Percentiles rank a stretch among this genome's conserved stretches.
Evolutionary conservation across 2,113 vertebrate genomes (phyloP).

Genomic region (Ovis canadensis): DNA sequence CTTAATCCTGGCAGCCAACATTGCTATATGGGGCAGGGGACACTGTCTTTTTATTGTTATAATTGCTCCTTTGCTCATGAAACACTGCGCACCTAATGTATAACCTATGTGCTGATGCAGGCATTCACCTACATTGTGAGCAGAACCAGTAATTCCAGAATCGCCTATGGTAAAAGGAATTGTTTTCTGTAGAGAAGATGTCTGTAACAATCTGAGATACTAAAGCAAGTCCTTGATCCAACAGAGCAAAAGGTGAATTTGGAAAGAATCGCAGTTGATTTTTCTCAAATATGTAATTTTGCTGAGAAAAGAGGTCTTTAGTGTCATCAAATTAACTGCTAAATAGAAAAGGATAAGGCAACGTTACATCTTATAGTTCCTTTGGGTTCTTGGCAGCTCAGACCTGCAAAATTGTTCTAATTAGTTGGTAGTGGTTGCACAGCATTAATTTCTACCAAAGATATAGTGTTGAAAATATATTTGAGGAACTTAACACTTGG

Average conservation of each 20-base stretch:
- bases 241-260: neutral
- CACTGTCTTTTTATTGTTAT: neutral
- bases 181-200: neutral
- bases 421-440: neutral
- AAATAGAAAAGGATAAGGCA: neutral
- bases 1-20: neutral
- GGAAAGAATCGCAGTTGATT: neutral
- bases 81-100: neutral
- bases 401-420: neutral
- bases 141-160: neutral
- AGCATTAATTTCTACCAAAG: neutral
- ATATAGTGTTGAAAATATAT: neutral
- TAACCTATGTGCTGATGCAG: neutral
- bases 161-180: neutral
- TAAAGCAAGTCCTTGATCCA: neutral
- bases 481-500: neutral
- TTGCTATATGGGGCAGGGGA: neutral
- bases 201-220: neutral
- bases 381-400: neutral
- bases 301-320: neutral
- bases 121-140: neutral
- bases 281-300: slow-evolving; percentile 18
- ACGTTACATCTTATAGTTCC: neutral
- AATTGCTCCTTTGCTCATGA: neutral
- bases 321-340: slow-evolving; percentile 18